These are phyloP conservation scores for Theropithecus gelada DNA, from an alignment of 2,113 vertebrate genomes.

Conservation along the genomic window DNA sequence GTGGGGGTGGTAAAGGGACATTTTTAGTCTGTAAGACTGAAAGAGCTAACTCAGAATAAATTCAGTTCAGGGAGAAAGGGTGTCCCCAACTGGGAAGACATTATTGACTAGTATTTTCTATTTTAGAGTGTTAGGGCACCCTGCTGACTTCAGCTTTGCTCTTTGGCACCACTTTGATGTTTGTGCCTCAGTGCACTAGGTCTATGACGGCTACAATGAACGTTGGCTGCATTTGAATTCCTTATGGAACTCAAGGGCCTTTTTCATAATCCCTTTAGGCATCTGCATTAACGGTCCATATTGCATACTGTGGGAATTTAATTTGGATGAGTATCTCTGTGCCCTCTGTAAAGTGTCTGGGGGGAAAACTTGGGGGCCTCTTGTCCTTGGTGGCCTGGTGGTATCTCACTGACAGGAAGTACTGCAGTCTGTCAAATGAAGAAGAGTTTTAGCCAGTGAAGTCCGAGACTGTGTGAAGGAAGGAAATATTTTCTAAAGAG, in stretches of 20 bases:
- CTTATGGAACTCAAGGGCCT: background rate
- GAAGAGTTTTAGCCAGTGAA: background rate
- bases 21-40: background rate
- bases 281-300: background rate
- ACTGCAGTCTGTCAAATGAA: background rate
- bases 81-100: background rate
- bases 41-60: background rate
- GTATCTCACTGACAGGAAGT: background rate
- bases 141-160: background rate
- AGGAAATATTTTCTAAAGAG: background rate
- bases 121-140: background rate
- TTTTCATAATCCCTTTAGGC: background rate
- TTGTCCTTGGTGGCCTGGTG: background rate
- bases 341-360: background rate
- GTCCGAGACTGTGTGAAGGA: background rate
- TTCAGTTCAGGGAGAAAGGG: background rate
- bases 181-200: background rate
- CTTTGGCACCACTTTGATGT: accelerated
- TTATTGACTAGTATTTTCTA: background rate
- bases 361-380: background rate
- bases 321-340: background rate
- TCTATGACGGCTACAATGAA: background rate
- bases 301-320: background rate
- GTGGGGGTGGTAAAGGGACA: background rate
- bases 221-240: background rate